Conservation (phyloP, 2,797 vertebrate species). For the Esox lucius region DNA sequence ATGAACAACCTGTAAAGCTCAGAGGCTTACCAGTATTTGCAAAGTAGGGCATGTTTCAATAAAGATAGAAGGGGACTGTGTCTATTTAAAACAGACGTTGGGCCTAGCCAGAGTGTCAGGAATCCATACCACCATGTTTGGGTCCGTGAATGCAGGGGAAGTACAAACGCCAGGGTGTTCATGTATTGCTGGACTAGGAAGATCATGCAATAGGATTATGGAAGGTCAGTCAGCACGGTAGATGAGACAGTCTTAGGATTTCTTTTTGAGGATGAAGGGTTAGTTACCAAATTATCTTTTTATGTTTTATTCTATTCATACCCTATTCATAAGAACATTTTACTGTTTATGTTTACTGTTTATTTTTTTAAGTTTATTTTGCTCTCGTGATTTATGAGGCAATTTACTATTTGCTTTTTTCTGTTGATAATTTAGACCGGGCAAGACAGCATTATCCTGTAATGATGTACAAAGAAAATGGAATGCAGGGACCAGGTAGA, state of each 20-base stretch:
- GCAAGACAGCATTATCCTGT: no score
- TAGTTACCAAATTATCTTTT: not conserved
- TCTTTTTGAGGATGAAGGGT: not conserved
- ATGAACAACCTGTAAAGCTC: no score
- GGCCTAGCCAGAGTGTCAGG: slow-evolving; percentile 4
- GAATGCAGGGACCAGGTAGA: no score
- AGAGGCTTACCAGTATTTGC: not conserved
- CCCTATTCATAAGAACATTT: no score
- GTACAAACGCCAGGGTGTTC: slow-evolving; percentile 2
- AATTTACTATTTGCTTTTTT: no score
- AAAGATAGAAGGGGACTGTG: not conserved
- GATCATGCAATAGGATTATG: slow-evolving; percentile 2
- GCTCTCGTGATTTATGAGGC: no score
- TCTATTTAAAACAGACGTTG: slow-evolving; percentile 4
- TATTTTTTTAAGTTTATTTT: no score
- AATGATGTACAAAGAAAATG: no score
- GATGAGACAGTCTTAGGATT: not conserved
- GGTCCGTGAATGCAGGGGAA: not conserved
- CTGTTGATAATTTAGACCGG: no score
- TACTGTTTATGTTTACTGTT: no score
- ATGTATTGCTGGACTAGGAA: slow-evolving; percentile 2
- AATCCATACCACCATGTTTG: not conserved
- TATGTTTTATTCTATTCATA: no score
- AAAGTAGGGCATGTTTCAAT: not conserved
- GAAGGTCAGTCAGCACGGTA: slow-evolving; percentile 1